Evolutionary conservation across 2,888 invertebrate species (phyloP).

Genomic region (Zygogramma bicolorata): DNA sequence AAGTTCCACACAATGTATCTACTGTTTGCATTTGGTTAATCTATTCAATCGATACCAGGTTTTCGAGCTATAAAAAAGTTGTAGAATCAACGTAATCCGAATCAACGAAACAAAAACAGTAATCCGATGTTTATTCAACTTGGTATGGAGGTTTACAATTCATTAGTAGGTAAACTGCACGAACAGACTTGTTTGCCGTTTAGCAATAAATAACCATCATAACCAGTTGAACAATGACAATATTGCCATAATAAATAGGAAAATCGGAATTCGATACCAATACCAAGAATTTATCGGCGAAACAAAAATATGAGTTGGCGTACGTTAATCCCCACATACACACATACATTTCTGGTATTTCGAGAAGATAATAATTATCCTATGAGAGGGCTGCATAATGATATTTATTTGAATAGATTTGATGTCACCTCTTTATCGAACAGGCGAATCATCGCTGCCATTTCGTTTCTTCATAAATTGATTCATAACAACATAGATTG

Average conservation of each 20-base stretch:
- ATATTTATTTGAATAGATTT: no score
- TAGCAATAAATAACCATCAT: constrained; percentile 2
- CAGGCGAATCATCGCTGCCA: no score
- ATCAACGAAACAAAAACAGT: not conserved
- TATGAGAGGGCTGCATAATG: no score
- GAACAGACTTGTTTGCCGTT: not conserved
- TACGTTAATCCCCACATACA: not conserved
- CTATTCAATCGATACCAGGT: not conserved
- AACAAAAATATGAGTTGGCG: not conserved
- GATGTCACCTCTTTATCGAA: no score
- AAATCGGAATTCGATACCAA: constrained; percentile 15
- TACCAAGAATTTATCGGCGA: constrained; percentile 26
- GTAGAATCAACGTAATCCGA: not conserved
- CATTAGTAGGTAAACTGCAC: constrained; percentile 6
- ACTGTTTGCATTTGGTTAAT: not conserved
- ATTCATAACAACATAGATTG: no score
- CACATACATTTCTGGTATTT: no score
- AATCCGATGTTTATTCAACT: not conserved
- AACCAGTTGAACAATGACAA: constrained; percentile 9
- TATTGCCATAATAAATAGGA: constrained; percentile 25
- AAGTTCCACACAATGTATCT: not conserved
- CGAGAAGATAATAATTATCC: no score
- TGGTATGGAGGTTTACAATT: constrained; percentile 2
- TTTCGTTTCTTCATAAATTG: no score
- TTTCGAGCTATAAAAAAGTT: not conserved